Base-by-base conservation (phyloP, 2,113 vertebrate species). In the Lophotis ruficrista region DNA sequence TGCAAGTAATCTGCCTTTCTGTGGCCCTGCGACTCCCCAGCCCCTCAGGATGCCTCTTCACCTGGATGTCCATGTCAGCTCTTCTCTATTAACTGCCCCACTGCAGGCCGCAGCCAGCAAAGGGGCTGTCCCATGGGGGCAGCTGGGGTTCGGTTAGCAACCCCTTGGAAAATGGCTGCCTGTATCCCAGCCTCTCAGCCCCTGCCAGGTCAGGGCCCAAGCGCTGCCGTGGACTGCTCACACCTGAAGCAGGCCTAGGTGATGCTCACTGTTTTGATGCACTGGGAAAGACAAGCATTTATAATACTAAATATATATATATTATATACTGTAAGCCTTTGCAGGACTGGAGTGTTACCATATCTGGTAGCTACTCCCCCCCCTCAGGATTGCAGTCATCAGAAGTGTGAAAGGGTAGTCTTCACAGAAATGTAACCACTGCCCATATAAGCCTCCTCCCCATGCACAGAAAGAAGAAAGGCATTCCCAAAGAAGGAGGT, bases 1-100 rank as follows among this genome's bases (percentile, higher is more conserved):
- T 78, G 31, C 19, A 25, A 37, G 27, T 53, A 14, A 27, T n/a
- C 23, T 71, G 24, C 20, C 43, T 66, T 57, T 38, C 60, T 31
- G 30, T 50, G 23, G 21, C 72, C 27, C 50, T 48, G 12, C 14
- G 77, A 33, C 41, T 70, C 27, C 28, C 0, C 0, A 30, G 6
- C 14, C 24, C 0, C 14, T 43, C 41, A 15, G 41, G 0, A 78
- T 1, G 7, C 9, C 31, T 51, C 47, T 89, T 51, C 2, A 5
- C 56, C 3, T 6, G 22, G 14, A 31, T 62, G 41, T 41, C 31
- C 4, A 0, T 61, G 33, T 37, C 3, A 4, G 33, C 30, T 82
- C 50, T 18, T 68, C 35, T 61, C 48, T 56, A 21, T 23, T 65
- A n/a, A 7, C 33, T 35, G 28, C 20, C 23, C 9, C 3, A 1